Conservation (phyloP, 2,797 vertebrate genomes). For the Parauchenoglanis ngamensis region DNA sequence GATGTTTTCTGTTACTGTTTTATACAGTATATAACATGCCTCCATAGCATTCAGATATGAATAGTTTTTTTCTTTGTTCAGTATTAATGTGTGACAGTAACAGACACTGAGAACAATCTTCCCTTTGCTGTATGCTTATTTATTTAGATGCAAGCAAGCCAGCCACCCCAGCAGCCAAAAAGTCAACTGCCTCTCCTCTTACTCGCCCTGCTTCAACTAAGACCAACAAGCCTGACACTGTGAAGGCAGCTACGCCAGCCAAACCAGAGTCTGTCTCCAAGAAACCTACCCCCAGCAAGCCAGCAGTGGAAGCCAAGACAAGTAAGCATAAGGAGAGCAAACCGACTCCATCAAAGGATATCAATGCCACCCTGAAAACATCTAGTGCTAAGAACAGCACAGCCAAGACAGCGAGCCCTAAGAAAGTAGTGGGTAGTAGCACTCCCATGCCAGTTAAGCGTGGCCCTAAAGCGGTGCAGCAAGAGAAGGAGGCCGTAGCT, state of each 20-base stretch:
- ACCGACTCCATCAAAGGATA: slow-evolving; percentile 65
- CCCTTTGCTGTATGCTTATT: slow-evolving; percentile 22
- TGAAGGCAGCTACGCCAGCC: slow-evolving; percentile 63
- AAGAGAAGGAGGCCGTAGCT: slow-evolving; percentile 54
- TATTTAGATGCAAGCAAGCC: slow-evolving; percentile 74
- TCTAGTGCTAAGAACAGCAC: slow-evolving; percentile 62
- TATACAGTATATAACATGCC: not conserved
- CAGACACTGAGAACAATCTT: slow-evolving; percentile 2
- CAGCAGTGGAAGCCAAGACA: slow-evolving; percentile 67
- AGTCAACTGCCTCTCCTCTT: slow-evolving; percentile 68
- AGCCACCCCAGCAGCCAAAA: slow-evolving; percentile 68
- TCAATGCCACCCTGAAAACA: slow-evolving; percentile 57
- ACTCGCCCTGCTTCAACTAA: slow-evolving; percentile 67
- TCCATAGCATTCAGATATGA: not conserved
- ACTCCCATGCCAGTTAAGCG: slow-evolving; percentile 78
- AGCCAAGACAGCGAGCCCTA: slow-evolving; percentile 70
- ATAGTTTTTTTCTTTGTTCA: not conserved
- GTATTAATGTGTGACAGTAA: not conserved
- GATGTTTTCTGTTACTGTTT: not conserved
- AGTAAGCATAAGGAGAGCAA: slow-evolving; percentile 69
- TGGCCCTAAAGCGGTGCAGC: slow-evolving; percentile 65
- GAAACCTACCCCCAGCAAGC: slow-evolving; percentile 66
- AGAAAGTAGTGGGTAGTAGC: slow-evolving; percentile 76
- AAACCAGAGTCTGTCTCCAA: slow-evolving; percentile 65
- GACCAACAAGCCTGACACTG: slow-evolving; percentile 71